These are phyloP conservation scores for Scartelaos histophorus DNA, from an alignment of 2,113 vertebrate genomes.

Conservation along the genomic window DNA sequence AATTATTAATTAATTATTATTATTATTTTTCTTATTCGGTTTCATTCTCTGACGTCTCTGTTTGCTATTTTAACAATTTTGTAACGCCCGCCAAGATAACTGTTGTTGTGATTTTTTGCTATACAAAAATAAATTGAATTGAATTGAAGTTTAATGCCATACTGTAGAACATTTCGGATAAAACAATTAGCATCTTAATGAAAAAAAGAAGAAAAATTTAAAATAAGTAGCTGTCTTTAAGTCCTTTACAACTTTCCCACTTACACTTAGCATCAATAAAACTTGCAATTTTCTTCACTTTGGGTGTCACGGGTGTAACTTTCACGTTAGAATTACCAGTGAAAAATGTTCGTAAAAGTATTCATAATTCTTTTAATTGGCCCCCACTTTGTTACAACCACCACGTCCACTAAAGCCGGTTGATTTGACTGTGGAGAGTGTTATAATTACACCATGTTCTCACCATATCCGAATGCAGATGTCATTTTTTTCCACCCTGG, in stretches of 20 bases:
- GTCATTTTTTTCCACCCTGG: constrained; percentile 25
- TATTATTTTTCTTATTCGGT: too few relatives aligned
- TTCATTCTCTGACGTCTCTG: too few relatives aligned
- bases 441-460: constrained; percentile 38
- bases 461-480: constrained; percentile 29
- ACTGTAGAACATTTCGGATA: too few relatives aligned
- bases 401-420: constrained; percentile 33
- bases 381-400: constrained; percentile 27
- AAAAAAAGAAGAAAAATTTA: too few relatives aligned
- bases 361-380: constrained; percentile 1
- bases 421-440: constrained; percentile 22
- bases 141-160: too few relatives aligned
- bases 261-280: not conserved
- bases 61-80: too few relatives aligned
- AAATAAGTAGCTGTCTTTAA: too few relatives aligned
- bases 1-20: too few relatives aligned
- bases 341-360: not conserved
- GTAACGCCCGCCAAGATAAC: too few relatives aligned
- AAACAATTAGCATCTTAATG: too few relatives aligned
- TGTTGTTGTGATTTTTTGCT: too few relatives aligned
- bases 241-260: not conserved
- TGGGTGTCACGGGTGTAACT: not conserved
- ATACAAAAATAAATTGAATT: too few relatives aligned
- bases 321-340: not conserved
- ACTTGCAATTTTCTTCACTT: not conserved